Evolutionary conservation across 2,888 invertebrate genomes (phyloP), one percentile per base, ranked within the genome.

Genomic region (Thera obeliscata): DNA sequence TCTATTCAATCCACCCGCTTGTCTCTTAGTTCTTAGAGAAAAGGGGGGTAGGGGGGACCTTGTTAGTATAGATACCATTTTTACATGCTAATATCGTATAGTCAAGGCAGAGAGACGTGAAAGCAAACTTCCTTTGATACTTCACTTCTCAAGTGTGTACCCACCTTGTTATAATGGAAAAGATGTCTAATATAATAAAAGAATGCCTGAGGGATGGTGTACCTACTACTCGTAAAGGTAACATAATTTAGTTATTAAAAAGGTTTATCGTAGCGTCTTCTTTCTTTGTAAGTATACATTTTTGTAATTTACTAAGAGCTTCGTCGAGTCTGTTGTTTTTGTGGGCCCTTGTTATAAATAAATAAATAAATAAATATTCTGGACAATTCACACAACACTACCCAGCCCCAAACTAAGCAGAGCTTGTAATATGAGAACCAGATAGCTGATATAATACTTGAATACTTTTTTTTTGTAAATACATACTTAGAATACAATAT

Each of bases 61-160:
- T 63, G 48, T n/a, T 58, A 70, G 66, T 72, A 62, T 81, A 78
- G 86, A 65, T 69, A 61, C 67, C 66, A 72, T 74, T 74, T 73
- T 74, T 82, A 78, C 82, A 84, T 85, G 84, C 80, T 87, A 87
- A 86, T 86, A 82, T 74, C 79, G 78, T 78, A 78, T 78, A 81
- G 79, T 79, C 76, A 78, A 77, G 77, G 73, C 69, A 80, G 82
- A 83, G 81, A 83, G 86, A 86, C 82, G 83, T 82, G 77, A 81
- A 82, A 78, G 79, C 81, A 84, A 86, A 86, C 86, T 84, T 84
- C 84, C 84, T 83, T 85, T 85, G 83, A 84, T 84, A 84, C 82
- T 85, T 76, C 76, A 83, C 78, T 74, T 70, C 75, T 81, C 74
- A 77, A 81, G 81, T 73, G 71, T 69, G 7, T 43, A 59, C 78